Base-by-base conservation (phyloP, 2,797 vertebrate species). In the Phaenicophaeus curvirostris region DNA sequence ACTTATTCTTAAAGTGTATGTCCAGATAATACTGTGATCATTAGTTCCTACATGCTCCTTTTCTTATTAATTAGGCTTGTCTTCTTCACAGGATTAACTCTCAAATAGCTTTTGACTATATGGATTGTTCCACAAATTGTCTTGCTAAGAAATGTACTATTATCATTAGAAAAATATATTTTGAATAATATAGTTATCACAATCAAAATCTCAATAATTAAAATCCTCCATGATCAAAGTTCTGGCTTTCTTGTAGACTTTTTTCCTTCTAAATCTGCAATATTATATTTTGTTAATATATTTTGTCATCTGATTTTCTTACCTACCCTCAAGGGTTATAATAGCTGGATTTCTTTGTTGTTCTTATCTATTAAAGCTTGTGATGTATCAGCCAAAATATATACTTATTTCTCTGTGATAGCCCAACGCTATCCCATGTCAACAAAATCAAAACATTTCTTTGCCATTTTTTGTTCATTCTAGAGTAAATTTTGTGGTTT, bases 221-320 rank as follows among this genome's bases (percentile, higher is more conserved):
- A 94, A 93, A 77, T 58, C 50, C 44, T 88, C 69, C 67, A 30
- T 27, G 68, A 90, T 97, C 94, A 96, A 96, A 95, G 65, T 91
- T 84, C 65, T 59, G 74, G 28, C 21, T 30, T 44, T 61, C 73
- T 89, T 65, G 44, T 8, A 71, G 37, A 30, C 0, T 61, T 86
- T 42, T 90, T 54, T 77, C 30, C 62, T 93, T 89, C 44, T 78
- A 75, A 78, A 94, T 95, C 68, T 90, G 76, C 80, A 94, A 89
- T 39, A 39, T 39, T 39, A 39, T 39, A 39, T 39, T 39, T 39
- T 39, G n/a, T 39, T 39, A 39, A 39, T 39, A 39, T 28, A 58
- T 89, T 96, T 92, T 79, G 27, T 91, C 77, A 88, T 95, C 78
- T 96, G 55, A 37, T 94, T 95, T 96, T 39, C 59, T 44, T 72